Conservation (phyloP, 1,140 invertebrate genomes). For the Philaenus spumarius region DNA sequence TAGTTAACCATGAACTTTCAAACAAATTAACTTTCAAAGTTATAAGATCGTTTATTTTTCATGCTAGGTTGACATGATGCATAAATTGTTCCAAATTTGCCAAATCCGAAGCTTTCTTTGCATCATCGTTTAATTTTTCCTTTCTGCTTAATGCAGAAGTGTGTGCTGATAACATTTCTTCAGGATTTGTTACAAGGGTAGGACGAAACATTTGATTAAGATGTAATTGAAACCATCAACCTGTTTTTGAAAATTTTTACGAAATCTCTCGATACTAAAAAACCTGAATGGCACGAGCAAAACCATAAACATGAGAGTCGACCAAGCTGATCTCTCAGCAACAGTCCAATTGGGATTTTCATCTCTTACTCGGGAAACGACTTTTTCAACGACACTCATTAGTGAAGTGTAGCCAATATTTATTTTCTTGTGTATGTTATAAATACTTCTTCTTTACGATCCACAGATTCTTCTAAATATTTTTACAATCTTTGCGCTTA, state of each 20-base stretch:
- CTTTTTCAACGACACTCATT: conserved; percentile 85
- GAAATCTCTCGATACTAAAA: conserved; percentile 84
- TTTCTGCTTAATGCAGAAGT: conserved; percentile 42
- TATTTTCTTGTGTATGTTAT: conserved; percentile 80
- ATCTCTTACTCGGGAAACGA: conserved; percentile 64
- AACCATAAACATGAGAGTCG: conserved; percentile 79
- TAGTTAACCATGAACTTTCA: no score
- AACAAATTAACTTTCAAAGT: no score
- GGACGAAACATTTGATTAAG: conserved; percentile 61
- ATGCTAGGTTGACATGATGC: conserved; percentile 12
- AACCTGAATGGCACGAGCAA: conserved; percentile 76
- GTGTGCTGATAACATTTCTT: conserved; percentile 38
- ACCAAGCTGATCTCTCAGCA: conserved; percentile 74
- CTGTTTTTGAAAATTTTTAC: conserved; percentile 76
- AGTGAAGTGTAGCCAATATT: conserved; percentile 85
- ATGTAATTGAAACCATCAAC: conserved; percentile 77
- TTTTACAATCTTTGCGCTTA: conserved; percentile 68
- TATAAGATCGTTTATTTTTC: neutral
- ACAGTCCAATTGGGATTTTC: conserved; percentile 67
- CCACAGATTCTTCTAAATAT: conserved; percentile 91
- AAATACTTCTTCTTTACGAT: conserved; percentile 70
- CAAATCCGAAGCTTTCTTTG: conserved; percentile 66
- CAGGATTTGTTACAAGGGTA: conserved; percentile 34
- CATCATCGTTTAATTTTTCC: conserved; percentile 62
- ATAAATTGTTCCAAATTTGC: conserved; percentile 50